phyloP scores from a whole-genome alignment of 2,113 vertebrate genomes.

The Perca flavescens region DNA sequence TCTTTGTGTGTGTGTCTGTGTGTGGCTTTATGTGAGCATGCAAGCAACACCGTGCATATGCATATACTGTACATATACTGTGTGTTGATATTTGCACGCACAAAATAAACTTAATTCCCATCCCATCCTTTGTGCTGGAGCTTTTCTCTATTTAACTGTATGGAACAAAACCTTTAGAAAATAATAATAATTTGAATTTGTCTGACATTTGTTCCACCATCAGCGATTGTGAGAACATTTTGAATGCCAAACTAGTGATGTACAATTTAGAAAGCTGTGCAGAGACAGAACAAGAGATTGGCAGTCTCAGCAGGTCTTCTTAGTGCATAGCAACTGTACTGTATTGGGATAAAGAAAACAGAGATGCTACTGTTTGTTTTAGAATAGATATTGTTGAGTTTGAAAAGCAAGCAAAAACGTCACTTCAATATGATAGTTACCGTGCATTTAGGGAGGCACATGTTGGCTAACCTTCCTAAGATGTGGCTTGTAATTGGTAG shows the following conservation, averaged over 20 bases:
- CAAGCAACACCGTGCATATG: not conserved
- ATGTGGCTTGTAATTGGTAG: not conserved
- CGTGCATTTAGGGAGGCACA: not conserved
- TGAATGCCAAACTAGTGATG: not conserved
- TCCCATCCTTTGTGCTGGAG: not conserved
- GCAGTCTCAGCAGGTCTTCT: not conserved
- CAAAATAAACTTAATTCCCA: not conserved
- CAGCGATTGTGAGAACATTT: not conserved
- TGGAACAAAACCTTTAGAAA: not conserved
- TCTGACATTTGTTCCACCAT: not conserved
- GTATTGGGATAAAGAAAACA: not conserved
- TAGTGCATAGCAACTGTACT: not conserved
- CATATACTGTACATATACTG: not conserved
- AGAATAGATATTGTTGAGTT: not conserved
- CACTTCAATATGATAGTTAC: not conserved
- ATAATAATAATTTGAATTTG: not conserved
- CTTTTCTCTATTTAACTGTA: not conserved
- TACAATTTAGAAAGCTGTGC: not conserved
- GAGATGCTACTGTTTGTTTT: not conserved
- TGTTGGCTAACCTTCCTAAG: not conserved
- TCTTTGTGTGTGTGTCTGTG: not conserved
- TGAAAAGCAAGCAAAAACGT: not conserved
- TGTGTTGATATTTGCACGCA: not conserved
- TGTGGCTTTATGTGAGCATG: constrained; percentile 1
- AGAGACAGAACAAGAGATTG: not conserved